These are phyloP conservation scores for Itoplectis maculator DNA, from an alignment of 2,888 invertebrate genomes.

Conservation along the genomic window DNA sequence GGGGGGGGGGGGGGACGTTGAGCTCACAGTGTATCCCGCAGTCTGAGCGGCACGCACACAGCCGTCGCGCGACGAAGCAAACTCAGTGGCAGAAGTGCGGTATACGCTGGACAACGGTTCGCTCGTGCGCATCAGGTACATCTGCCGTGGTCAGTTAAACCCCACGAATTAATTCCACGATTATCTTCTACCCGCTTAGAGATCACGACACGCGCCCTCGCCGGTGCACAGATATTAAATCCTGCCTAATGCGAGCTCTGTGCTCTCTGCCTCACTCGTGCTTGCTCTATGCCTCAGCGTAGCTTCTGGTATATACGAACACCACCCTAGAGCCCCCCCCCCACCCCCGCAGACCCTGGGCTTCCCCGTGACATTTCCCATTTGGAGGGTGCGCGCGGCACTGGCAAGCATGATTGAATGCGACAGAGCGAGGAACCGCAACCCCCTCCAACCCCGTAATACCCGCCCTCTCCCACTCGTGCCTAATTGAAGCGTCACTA, in stretches of 20 bases:
- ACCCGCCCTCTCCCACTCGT: constrained; percentile 15
- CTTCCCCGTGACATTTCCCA: constrained; percentile 66
- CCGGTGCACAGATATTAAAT: constrained; percentile 65
- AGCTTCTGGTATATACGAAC: constrained; percentile 9
- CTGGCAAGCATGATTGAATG: constrained; percentile 62
- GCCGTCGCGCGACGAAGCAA: constrained; percentile 4
- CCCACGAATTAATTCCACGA: constrained; percentile 73
- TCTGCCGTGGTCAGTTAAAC: constrained; percentile 69
- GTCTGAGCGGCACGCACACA: background rate
- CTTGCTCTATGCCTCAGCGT: constrained; percentile 33
- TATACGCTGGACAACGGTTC: constrained; percentile 49
- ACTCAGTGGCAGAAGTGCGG: constrained; percentile 27
- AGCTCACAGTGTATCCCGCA: background rate
- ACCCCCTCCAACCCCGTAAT: constrained; percentile 32
- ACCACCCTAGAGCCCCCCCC: constrained; percentile 5
- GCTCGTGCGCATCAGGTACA: constrained; percentile 55
- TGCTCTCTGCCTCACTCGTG: constrained; percentile 35
- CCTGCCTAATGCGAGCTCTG: constrained; percentile 61
- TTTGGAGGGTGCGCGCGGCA: constrained; percentile 57
- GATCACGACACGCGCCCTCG: constrained; percentile 62
- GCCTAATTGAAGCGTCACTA: constrained; percentile 61
- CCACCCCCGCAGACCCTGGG: background rate
- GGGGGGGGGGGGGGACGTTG: background rate
- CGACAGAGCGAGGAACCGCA: constrained; percentile 67
- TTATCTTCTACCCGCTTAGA: constrained; percentile 70